Conservation (phyloP, 2,888 invertebrate genomes). For the Amblyteles armatorius region DNA sequence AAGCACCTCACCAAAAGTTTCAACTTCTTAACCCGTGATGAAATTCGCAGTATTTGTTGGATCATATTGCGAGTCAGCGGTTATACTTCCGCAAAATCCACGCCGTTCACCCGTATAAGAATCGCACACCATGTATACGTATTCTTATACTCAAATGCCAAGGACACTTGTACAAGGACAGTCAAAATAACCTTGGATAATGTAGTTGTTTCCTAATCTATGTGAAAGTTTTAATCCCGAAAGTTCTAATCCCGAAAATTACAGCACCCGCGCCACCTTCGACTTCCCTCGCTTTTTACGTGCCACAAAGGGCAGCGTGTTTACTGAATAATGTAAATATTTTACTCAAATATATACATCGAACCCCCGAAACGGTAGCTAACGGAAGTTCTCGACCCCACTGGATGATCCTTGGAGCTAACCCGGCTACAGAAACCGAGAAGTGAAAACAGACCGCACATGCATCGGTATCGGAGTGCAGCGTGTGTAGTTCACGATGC, state of each 20-base stretch:
- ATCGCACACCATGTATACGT: too few relatives aligned
- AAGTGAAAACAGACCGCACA: slow-evolving; percentile 45
- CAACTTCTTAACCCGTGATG: too few relatives aligned
- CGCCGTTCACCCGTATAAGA: too few relatives aligned
- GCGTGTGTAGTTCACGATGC: slow-evolving; percentile 12
- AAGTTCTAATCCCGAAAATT: slow-evolving; percentile 14
- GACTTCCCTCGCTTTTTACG: slow-evolving; percentile 15
- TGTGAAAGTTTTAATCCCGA: slow-evolving; percentile 40
- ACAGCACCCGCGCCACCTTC: neutral
- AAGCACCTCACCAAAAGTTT: too few relatives aligned
- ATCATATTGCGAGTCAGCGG: too few relatives aligned
- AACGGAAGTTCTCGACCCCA: neutral
- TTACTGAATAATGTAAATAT: slow-evolving; percentile 13
- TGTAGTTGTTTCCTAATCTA: neutral
- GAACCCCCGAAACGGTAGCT: neutral
- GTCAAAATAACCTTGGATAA: slow-evolving; percentile 26
- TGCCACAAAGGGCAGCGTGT: neutral
- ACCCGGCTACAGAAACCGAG: slow-evolving; percentile 32
- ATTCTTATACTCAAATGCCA: neutral
- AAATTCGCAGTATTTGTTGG: too few relatives aligned
- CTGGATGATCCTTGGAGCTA: slow-evolving; percentile 53
- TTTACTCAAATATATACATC: neutral
- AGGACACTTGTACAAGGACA: neutral
- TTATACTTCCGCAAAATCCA: too few relatives aligned
- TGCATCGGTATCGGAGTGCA: slow-evolving; percentile 18